These are phyloP conservation scores for Amblyjoppa fuscipennis DNA, from an alignment of 2,888 invertebrate species.

Conservation along the genomic window DNA sequence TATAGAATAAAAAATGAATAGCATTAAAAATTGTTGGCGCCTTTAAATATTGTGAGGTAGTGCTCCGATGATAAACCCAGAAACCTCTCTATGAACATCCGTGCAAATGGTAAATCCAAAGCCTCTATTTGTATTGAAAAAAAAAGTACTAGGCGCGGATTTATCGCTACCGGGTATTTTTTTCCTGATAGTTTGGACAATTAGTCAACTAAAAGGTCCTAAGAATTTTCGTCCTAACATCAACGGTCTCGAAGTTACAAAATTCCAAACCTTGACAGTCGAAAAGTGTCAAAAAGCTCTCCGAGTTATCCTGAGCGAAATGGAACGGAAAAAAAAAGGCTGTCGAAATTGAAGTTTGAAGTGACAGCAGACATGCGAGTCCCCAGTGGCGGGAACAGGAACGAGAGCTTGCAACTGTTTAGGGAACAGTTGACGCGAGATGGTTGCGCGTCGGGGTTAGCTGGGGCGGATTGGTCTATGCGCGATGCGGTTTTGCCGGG, in stretches of 20 bases:
- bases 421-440: constrained; percentile 29
- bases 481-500: constrained; percentile 68
- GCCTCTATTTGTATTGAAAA: not conserved
- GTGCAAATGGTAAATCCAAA: not conserved
- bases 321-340: not conserved
- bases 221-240: not conserved
- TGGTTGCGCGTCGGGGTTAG: constrained; percentile 30
- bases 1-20: not conserved
- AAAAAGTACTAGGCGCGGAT: not conserved
- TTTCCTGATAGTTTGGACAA: not conserved
- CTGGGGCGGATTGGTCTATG: constrained; percentile 56
- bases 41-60: not conserved
- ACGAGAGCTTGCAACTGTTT: not conserved
- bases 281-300: not conserved
- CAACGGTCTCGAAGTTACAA: not conserved
- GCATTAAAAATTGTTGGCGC: not conserved
- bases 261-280: not conserved
- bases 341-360: not conserved
- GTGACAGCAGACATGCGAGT: not conserved
- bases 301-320: not conserved
- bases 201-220: not conserved
- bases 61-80: not conserved
- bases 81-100: not conserved
- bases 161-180: not conserved
- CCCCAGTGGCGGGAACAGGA: not conserved